Percentiles rank a stretch among this genome's conserved stretches.
Conservation (phyloP, 2,113 vertebrate genomes). For the Serinus canaria region DNA sequence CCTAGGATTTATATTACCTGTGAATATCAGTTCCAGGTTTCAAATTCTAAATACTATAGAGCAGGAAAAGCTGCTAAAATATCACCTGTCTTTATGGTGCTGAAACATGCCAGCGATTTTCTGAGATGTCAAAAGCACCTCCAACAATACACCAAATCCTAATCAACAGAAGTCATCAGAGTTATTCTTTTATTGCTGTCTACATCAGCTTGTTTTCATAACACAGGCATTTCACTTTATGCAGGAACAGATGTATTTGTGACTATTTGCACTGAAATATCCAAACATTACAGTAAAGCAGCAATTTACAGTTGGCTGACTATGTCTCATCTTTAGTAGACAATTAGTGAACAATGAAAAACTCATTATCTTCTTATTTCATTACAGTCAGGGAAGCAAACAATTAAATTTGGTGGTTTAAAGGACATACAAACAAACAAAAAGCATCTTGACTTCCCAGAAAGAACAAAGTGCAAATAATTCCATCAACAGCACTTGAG, state of each 20-base stretch:
- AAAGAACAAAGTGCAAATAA: constrained; percentile 5
- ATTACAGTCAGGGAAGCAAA: constrained; percentile 67
- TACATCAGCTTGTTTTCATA: constrained; percentile 73
- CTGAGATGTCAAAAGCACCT: constrained; percentile 7
- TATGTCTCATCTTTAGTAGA: constrained; percentile 69
- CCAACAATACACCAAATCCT: constrained; percentile 40
- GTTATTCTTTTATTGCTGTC: constrained; percentile 66
- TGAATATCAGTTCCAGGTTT: constrained; percentile 31
- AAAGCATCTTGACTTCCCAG: constrained; percentile 39
- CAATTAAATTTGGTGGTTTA: constrained; percentile 62
- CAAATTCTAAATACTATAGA: constrained; percentile 23
- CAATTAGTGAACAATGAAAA: constrained; percentile 76
- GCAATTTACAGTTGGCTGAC: constrained; percentile 72
- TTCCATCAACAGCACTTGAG: not conserved
- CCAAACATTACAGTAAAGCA: constrained; percentile 68
- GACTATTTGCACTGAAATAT: constrained; percentile 72
- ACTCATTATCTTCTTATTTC: constrained; percentile 72
- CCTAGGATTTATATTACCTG: constrained; percentile 27
- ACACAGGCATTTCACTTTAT: constrained; percentile 67
- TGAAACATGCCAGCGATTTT: not conserved
- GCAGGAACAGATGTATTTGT: constrained; percentile 76
- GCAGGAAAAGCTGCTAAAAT: constrained; percentile 4
- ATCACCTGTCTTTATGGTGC: not conserved
- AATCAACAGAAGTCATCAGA: constrained; percentile 51
- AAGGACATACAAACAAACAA: constrained; percentile 23